Base-by-base conservation (phyloP, 2,888 invertebrate genomes). In the Tridacna crocea region DNA sequence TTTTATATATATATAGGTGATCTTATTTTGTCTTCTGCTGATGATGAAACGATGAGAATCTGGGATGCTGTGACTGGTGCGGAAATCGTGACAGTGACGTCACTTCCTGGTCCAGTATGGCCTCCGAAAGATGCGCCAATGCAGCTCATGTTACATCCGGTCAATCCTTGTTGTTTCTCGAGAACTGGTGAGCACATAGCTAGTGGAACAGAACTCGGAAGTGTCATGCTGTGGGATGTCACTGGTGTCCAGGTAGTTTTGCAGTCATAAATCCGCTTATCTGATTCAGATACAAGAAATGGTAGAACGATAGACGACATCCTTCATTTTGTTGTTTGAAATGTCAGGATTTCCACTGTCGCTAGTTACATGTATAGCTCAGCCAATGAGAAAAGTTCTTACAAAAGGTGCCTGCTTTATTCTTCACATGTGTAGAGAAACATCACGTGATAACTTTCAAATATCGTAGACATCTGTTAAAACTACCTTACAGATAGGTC, bases 31-130 rank as follows among this genome's bases (percentile, higher is more conserved):
- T 86, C 86, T 8, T 68, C 83, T 17, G 80, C 82, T 22, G 86
- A 86, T 48, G 86, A 86, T 60, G 27, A 74, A 27, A 86, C 83
- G 10, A 82, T 86, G 78, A 74, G 86, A 15, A 70, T 86, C 22
- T 86, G 86, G 86, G 86, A 86, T 58, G 75, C 86, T 26, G 80
- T 79, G 22, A 86, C 86, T 24, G 86, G 86, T 19, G 86, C 86
- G 8, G 86, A 86, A 51, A 46, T 84, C 4, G 86, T 86, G 4
- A 84, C 83, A 12, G 73, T 86, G 51, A 80, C 86, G 65, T 82
- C 82, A 82, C 86, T 86, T 80, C 83, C 86, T 58, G 68, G n/a
- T n/a, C 83, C 82, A 24, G 66, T 86, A 26, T 76, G 63, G 27
- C 83, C 83, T 4, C 76, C 70, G 0, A 61, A 77, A 51, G 70